Base-by-base conservation (phyloP, 2,888 invertebrate species). In the Drosophila robusta region DNA sequence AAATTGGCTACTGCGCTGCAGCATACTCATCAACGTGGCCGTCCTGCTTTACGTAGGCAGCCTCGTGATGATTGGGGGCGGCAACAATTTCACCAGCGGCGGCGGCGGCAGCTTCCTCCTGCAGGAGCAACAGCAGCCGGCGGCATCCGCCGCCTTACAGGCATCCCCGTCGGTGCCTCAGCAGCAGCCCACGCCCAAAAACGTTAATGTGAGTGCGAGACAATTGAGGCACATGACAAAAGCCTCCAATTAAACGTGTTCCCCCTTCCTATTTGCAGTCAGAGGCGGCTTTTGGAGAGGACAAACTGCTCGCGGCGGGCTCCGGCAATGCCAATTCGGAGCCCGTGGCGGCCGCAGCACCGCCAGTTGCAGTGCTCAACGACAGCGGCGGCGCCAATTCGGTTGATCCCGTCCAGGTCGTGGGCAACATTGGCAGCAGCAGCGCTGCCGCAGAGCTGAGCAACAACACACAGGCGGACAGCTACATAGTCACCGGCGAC, bases 1-100 rank as follows among this genome's bases (percentile, higher is more conserved):
- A 79, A 96, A 95, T 92, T 94, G 95, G 93, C 93, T 95, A 92
- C 94, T 96, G 91, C 94, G 95, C 85, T 94, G 95, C 91, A 96
- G 95, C 92, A 95, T 96, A 87, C 94, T 96, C 68, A 94, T 95
- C 80, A 96, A 96, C 91, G 93, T 96, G 74, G 95, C 95, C 79
- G 95, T 95, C 58, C 92, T 96, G 63, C 92, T 96, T 70, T 96
- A 96, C 92, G 95, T 95, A 75, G 95, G 95, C 86, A 94, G 95
- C 90, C 95, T 95, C 89, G 93, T 94, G 65, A 93, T 92, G 90
- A 92, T 93, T 63, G 92, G 92, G 41, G 92, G 92, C 49, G 91
- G 91, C 58, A 90, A 90, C 57, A 92, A 91, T 74, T 90, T 92
- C 66, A 80, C 89, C 5, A 86, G 90, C 41, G 90, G 91, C 46